A percentile compares a stretch with the other conserved stretches of the same genome.
phyloP scores from a whole-genome alignment of 2,888 invertebrate species.

The Cataglyphis altisquamis region DNA sequence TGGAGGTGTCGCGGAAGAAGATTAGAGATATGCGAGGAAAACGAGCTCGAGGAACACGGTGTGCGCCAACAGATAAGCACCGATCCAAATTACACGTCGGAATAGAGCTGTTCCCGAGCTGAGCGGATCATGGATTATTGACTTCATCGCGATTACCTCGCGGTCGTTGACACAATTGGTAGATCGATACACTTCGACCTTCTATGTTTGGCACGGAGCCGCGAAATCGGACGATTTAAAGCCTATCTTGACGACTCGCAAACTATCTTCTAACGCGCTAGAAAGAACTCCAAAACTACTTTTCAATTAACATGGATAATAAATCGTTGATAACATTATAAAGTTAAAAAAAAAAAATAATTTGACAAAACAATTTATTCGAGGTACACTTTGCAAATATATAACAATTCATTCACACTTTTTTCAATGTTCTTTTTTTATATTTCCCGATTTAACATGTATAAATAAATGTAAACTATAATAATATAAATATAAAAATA shows the following conservation, averaged over 20 bases:
- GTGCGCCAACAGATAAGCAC: constrained; percentile 84
- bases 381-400: not conserved
- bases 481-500: too few relatives aligned
- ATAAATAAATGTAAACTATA: not conserved
- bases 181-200: constrained; percentile 72
- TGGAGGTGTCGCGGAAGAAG: constrained; percentile 61
- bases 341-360: not conserved
- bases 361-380: not conserved
- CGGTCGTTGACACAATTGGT: constrained; percentile 69
- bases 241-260: not conserved
- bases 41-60: constrained; percentile 74
- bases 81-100: constrained; percentile 85
- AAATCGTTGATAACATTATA: not conserved
- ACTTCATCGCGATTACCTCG: constrained; percentile 80
- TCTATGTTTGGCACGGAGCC: constrained; percentile 37
- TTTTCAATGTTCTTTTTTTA: not conserved
- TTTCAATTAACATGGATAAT: not conserved
- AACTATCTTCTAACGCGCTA: not conserved
- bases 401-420: not conserved
- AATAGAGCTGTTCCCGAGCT: constrained; percentile 79
- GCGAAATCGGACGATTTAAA: constrained; percentile 33
- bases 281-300: not conserved
- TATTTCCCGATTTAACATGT: not conserved
- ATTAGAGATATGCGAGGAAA: constrained; percentile 59
- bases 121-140: constrained; percentile 85